These are phyloP conservation scores for Drosophila ochracea DNA, from an alignment of 2,888 invertebrate species.

Conservation along the genomic window DNA sequence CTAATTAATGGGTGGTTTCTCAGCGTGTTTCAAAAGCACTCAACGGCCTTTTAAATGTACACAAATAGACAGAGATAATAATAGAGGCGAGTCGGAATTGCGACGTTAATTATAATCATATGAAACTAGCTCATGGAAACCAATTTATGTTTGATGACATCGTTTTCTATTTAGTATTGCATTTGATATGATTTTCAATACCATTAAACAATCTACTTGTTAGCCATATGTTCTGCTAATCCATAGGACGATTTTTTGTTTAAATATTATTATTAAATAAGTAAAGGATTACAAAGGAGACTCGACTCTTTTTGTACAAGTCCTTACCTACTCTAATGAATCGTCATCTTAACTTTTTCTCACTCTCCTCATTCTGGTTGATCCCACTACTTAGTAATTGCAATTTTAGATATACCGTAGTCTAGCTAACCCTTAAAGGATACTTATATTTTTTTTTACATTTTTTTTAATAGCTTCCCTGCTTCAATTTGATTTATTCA, in stretches of 20 bases:
- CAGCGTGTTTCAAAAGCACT: not conserved
- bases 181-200: not conserved
- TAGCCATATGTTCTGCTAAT: no score
- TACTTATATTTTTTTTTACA: not conserved
- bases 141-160: not conserved
- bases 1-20: conserved; percentile 44
- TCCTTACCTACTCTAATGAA: not conserved
- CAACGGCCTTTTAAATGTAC: not conserved
- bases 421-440: not conserved
- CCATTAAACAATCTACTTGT: no score
- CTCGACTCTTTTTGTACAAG: not conserved
- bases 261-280: not conserved
- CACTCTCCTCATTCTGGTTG: not conserved
- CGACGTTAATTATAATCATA: not conserved
- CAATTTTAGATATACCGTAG: no score
- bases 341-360: not conserved
- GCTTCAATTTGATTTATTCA: conserved; percentile 6
- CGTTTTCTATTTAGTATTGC: not conserved
- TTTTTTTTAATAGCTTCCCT: not conserved
- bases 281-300: not conserved
- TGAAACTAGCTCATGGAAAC: not conserved
- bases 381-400: not conserved
- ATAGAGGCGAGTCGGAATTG: not conserved
- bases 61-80: not conserved
- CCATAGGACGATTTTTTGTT: not conserved